Base-by-base conservation (phyloP, 2,888 invertebrate species). In the Mechanitis messenoides region DNA sequence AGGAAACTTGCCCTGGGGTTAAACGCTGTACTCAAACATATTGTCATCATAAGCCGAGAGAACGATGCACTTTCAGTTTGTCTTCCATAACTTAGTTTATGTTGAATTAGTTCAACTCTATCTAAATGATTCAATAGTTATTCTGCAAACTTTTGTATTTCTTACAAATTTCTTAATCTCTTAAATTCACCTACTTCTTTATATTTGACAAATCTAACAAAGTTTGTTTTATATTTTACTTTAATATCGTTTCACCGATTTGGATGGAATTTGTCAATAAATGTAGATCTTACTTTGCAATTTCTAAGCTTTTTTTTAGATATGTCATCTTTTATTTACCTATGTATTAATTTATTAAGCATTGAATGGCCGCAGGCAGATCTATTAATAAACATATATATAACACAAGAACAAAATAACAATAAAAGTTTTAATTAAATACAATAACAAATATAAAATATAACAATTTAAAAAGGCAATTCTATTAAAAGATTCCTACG, bases 1-100 rank as follows among this genome's bases (percentile, higher is more conserved):
- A 60, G 65, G 53, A 65, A 58, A 62, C 66, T 66, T 64, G 68
- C 61, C 68, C 63, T 58, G 62, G 64, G 76, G 79, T 75, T 75
- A 78, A 78, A 78, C 74, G 78, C 79, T 78, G 74, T 74, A 69
- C 67, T 74, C 79, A 79, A 78, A 79, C 75, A 66, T 60, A 72
- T 74, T 75, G 77, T 81, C 79, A 76, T 80, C 78, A 82, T 85
- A 83, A 83, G 80, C 78, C 71, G 71, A 71, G 58, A 64, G 65
- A 74, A 72, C 74, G 71, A 76, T 73, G 76, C 74, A 72, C 46
- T 79, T 73, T 72, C 63, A 74, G 83, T 83, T 85, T 83, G 79
- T 80, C 77, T 84, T 80, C 62, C 65, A 63, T 62, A 74, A 80
- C 75, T 80, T 79, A 70, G 72, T 69, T 55, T 60, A 33, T 53